Conservation (phyloP, 2,797 vertebrate species). For the Gallinago solitaria region DNA sequence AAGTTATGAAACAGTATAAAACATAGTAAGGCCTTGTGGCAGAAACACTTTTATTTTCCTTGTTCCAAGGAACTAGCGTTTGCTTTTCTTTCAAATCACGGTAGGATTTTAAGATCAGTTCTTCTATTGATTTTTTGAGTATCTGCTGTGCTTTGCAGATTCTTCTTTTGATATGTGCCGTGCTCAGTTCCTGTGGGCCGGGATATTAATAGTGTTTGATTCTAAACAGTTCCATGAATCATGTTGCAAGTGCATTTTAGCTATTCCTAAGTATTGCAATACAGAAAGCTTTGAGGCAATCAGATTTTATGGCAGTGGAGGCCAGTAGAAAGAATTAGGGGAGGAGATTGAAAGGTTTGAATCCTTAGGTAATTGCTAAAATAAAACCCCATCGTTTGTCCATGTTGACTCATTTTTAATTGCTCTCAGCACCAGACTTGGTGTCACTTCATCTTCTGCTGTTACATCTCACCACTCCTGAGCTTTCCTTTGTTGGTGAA, state of each 20-base stretch:
- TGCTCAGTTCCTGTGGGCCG: slow-evolving; percentile 21
- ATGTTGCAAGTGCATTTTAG: slow-evolving; percentile 7
- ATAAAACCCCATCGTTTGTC: neutral
- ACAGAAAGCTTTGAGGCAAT: neutral
- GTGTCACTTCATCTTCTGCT: neutral
- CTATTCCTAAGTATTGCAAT: neutral
- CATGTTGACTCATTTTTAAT: neutral
- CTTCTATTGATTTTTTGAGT: neutral
- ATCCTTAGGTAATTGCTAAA: neutral
- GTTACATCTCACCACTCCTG: neutral
- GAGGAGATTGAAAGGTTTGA: neutral
- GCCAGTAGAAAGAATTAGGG: neutral
- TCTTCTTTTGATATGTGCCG: neutral
- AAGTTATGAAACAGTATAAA: neutral
- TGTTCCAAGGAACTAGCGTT: neutral
- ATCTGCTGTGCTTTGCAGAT: slow-evolving; percentile 42
- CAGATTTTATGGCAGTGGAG: neutral
- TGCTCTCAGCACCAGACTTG: neutral
- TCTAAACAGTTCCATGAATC: slow-evolving; percentile 16
- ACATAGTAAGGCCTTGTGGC: neutral
- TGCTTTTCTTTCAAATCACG: neutral
- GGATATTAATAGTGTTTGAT: slow-evolving; percentile 31
- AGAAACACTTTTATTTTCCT: neutral
- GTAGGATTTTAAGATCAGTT: neutral
- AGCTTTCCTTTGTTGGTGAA: neutral